Conservation (phyloP, 1,140 invertebrate species). For the Whitmania pigra region DNA sequence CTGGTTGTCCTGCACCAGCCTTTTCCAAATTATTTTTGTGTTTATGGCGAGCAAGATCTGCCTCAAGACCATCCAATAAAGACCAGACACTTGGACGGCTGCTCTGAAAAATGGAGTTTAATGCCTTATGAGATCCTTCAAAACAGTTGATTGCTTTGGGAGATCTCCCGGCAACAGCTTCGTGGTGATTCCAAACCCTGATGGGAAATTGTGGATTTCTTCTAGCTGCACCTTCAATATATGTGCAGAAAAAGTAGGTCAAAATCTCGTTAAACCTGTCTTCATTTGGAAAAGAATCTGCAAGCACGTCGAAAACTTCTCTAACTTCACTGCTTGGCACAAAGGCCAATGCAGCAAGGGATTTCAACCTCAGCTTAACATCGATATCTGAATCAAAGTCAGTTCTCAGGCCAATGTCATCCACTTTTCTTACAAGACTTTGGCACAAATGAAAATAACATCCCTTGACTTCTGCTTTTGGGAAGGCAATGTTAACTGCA, state of each 20-base stretch:
- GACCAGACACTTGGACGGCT: background rate
- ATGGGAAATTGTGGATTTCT: too few relatives aligned
- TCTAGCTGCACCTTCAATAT: too few relatives aligned
- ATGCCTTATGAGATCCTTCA: background rate
- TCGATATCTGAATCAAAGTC: background rate
- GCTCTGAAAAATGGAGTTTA: background rate
- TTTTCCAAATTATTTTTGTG: background rate
- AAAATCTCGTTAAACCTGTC: too few relatives aligned
- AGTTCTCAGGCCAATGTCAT: background rate
- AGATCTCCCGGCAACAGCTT: background rate
- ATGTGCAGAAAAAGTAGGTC: too few relatives aligned
- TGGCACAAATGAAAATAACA: background rate
- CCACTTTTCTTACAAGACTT: background rate
- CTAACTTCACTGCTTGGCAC: background rate
- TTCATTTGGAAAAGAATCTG: too few relatives aligned
- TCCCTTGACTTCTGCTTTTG: too few relatives aligned
- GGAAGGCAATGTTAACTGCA: background rate
- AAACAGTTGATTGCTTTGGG: background rate
- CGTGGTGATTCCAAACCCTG: background rate
- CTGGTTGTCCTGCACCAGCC: background rate
- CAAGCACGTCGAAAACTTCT: too few relatives aligned
- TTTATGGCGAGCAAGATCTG: background rate
- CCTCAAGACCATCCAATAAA: background rate
- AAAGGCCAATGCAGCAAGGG: background rate
- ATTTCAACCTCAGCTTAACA: background rate